These are phyloP conservation scores for Phocoena phocoena DNA, from an alignment of 2,113 vertebrate species.

Conservation along the genomic window DNA sequence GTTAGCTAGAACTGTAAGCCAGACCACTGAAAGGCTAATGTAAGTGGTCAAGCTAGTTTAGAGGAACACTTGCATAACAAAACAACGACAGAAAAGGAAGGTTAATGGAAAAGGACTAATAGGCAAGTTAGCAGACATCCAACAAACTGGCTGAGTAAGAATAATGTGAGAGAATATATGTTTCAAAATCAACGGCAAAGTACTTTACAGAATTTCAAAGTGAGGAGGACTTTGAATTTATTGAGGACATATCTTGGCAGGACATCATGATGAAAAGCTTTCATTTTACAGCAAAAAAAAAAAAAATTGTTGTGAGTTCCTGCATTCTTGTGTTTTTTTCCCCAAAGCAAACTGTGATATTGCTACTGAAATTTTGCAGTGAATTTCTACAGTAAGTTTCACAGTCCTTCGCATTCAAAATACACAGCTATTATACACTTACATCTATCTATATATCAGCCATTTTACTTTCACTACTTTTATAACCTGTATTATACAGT, in stretches of 20 bases:
- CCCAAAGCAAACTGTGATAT: conserved; percentile 47
- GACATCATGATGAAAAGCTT: conserved; percentile 60
- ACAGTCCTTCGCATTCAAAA: conserved; percentile 18
- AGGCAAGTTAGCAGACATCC: conserved; percentile 31
- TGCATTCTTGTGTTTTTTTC: background rate
- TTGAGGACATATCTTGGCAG: conserved; percentile 66
- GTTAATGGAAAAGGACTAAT: conserved; percentile 59
- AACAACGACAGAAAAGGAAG: conserved; percentile 60
- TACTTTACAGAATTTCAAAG: conserved; percentile 64
- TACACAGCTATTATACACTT: conserved; percentile 22
- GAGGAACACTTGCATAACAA: conserved; percentile 32
- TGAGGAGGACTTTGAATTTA: conserved; percentile 39
- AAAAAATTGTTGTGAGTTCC: conserved; percentile 42
- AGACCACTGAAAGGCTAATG: conserved; percentile 29
- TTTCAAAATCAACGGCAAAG: conserved; percentile 58
- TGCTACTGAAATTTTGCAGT: conserved; percentile 32
- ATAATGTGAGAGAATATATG: conserved; percentile 54
- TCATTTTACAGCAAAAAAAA: conserved; percentile 37
- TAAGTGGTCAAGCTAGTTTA: conserved; percentile 43
- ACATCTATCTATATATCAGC: background rate
- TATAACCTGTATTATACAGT: conserved; percentile 1
- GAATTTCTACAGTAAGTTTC: conserved; percentile 8
- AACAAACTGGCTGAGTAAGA: background rate
- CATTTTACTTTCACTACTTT: conserved; percentile 37
- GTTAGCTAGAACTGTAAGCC: conserved; percentile 63